These are phyloP conservation scores for Palythoa heliodiscus DNA, from an alignment of 92 coral and sea anemone genomes.

Conservation along the genomic window DNA sequence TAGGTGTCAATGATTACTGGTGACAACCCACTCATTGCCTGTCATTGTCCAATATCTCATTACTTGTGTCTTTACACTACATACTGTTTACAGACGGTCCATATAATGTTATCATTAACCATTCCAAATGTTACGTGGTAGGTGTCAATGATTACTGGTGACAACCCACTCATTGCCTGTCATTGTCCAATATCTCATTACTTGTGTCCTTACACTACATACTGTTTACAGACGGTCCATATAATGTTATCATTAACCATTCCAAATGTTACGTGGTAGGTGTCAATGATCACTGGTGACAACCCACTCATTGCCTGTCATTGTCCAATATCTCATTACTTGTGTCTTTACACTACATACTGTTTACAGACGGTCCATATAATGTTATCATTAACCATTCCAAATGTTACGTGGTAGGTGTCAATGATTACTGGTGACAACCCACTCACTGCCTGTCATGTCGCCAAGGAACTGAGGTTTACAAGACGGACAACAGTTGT, in stretches of 20 bases:
- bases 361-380: background rate
- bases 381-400: background rate
- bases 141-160: background rate
- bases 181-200: background rate
- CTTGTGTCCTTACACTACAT: background rate
- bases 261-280: background rate
- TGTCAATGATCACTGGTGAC: background rate
- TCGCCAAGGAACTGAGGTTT: slow-evolving; percentile 90
- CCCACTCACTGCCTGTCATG: slow-evolving; percentile 15
- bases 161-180: background rate
- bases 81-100: background rate
- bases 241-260: background rate
- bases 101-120: background rate
- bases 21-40: background rate
- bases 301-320: background rate
- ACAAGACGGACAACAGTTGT: slow-evolving; percentile 84
- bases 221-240: background rate
- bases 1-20: background rate
- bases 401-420: background rate
- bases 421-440: background rate
- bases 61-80: background rate
- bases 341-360: background rate
- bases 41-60: background rate
- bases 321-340: background rate
- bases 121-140: background rate